These are phyloP conservation scores for Myiopsitta monachus DNA, from an alignment of 2,113 vertebrate genomes.

Conservation along the genomic window DNA sequence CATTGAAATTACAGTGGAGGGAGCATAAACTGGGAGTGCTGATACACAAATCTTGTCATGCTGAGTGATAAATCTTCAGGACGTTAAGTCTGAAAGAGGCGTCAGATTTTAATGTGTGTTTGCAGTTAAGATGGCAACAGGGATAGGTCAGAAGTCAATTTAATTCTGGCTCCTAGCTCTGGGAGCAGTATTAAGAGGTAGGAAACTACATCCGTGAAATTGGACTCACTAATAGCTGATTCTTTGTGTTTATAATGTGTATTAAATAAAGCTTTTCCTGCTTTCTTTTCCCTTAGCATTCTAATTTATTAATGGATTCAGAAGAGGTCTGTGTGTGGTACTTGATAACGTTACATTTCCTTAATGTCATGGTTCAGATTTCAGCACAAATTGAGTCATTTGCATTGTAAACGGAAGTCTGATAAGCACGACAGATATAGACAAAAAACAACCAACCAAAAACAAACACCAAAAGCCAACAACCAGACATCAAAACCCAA, in stretches of 20 bases:
- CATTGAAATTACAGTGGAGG: background rate
- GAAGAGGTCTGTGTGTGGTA: background rate
- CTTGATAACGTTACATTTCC: background rate
- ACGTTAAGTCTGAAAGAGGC: background rate
- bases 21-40: background rate
- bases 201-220: background rate
- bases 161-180: background rate
- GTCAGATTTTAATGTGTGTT: background rate
- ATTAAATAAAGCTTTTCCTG: background rate
- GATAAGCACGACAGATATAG: background rate
- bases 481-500: background rate
- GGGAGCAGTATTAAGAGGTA: background rate
- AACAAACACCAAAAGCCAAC: background rate
- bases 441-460: background rate
- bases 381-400: background rate
- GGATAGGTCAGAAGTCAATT: background rate
- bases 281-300: background rate
- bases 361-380: background rate
- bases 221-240: background rate
- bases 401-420: background rate
- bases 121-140: background rate
- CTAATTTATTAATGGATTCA: background rate
- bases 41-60: background rate
- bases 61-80: background rate
- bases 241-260: background rate